Base-by-base conservation (phyloP, 2,888 invertebrate genomes). In the Argyra leucocephala region DNA sequence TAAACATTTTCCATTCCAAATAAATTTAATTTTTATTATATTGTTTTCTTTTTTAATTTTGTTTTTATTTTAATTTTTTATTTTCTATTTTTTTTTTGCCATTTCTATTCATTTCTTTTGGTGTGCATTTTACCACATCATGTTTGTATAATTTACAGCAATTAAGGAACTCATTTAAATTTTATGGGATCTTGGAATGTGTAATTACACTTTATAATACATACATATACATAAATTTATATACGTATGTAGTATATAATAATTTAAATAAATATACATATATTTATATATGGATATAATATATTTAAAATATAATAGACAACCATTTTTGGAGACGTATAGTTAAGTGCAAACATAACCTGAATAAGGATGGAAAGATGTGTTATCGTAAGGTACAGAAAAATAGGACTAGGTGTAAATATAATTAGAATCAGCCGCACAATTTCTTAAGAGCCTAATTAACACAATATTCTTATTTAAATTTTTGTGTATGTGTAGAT, bases 41-140 rank as follows among this genome's bases (percentile, higher is more conserved):
- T 31, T 31, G 6, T 31, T 5, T 31, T 31, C 31, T 31, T 31
- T 31, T 31, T 31, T 31, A 31, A 7, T 6, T 31, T 31, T 31
- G 7, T 7, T 26, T 26, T 26, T 26, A 4, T 26, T 7, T 26
- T 26, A 6, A 7, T 26, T 26, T 7, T 26, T 26, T 26, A 26
- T 26, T 26, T 26, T 31, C 12, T 31, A 2, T 31, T 31, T 31
- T 31, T 7, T 31, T 7, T 31, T 31, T 31, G 3, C 2, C 7
- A 10, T 12, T 31, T 31, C 12, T 31, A 31, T 31, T 31, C 7
- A 31, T 48, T 48, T 48, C 48, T 48, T 48, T 48, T 48, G 48
- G n/a, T 48, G 48, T 48, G 48, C 48, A 48, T 48, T 48, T 48
- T 48, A 48, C 48, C 48, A 48, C 48, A 48, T 48, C 48, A 48